A percentile compares a stretch with the other conserved stretches of the same genome.
Evolutionary conservation across 2,113 vertebrate species (phyloP).

Genomic region (Lanius ludovicianus): DNA sequence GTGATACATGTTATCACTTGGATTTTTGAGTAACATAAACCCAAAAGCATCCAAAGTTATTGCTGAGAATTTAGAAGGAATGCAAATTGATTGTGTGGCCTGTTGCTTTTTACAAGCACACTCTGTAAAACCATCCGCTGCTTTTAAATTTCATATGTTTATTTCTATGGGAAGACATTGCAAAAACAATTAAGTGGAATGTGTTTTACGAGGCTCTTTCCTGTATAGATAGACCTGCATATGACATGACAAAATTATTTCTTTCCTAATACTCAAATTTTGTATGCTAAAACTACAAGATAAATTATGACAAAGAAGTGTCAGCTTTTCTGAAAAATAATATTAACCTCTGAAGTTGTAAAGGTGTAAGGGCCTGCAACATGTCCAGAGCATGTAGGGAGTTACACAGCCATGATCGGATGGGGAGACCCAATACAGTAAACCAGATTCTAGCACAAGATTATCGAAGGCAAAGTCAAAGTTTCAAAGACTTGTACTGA

Average conservation of each 20-base stretch:
- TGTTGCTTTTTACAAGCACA: background rate
- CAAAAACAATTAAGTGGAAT: background rate
- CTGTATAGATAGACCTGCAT: background rate
- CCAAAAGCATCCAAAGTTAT: background rate
- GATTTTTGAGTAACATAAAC: background rate
- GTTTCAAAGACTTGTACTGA: background rate
- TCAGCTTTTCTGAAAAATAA: background rate
- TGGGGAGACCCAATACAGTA: background rate
- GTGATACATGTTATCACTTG: background rate
- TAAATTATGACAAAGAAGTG: background rate
- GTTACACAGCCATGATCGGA: fast-evolving
- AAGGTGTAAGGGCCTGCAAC: background rate
- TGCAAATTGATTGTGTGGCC: background rate
- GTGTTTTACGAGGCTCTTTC: background rate
- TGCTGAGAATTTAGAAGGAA: background rate
- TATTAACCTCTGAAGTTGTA: background rate
- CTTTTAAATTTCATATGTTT: background rate
- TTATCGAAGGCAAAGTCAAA: background rate
- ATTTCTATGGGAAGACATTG: background rate
- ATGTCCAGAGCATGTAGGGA: background rate
- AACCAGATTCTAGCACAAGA: background rate
- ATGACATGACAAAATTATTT: background rate
- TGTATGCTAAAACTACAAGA: background rate
- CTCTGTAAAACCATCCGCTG: background rate
- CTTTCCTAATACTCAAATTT: background rate